These are phyloP conservation scores for Calidris pygmaea DNA, from an alignment of 2,113 vertebrate species.

Conservation along the genomic window DNA sequence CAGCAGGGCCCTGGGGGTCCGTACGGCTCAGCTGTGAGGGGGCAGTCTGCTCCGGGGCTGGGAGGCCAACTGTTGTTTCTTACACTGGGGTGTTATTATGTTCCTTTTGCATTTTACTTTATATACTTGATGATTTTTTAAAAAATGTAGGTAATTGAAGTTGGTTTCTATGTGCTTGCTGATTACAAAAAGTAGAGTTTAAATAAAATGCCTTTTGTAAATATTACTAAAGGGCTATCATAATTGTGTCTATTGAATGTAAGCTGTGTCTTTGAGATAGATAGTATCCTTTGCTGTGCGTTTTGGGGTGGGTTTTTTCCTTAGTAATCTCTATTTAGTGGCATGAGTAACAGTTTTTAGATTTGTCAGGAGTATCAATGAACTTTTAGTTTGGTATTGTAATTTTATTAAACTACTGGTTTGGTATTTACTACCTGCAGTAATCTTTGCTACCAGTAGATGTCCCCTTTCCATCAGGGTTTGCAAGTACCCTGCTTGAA, in stretches of 20 bases:
- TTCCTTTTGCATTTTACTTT: background rate
- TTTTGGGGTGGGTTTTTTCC: background rate
- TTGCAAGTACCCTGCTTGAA: background rate
- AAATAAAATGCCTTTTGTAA: background rate
- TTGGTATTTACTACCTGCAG: background rate
- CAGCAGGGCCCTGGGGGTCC: accelerated
- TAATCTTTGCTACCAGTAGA: constrained; percentile 6
- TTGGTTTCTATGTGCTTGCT: background rate
- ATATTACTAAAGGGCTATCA: background rate
- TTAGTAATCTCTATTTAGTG: background rate
- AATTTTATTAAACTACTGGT: background rate
- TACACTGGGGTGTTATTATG: background rate
- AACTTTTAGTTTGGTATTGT: background rate
- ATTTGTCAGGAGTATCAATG: background rate
- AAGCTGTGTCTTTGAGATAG: background rate
- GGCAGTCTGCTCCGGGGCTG: accelerated
- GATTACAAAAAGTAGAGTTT: background rate
- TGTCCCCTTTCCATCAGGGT: background rate
- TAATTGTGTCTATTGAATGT: background rate
- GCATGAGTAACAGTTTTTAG: background rate
- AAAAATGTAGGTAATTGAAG: background rate
- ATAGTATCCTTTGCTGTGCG: background rate
- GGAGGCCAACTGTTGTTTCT: background rate
- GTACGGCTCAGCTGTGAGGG: background rate
- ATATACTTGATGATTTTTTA: background rate